phyloP scores from a whole-genome alignment of 1,140 invertebrate genomes.

The Drosophila guanche region DNA sequence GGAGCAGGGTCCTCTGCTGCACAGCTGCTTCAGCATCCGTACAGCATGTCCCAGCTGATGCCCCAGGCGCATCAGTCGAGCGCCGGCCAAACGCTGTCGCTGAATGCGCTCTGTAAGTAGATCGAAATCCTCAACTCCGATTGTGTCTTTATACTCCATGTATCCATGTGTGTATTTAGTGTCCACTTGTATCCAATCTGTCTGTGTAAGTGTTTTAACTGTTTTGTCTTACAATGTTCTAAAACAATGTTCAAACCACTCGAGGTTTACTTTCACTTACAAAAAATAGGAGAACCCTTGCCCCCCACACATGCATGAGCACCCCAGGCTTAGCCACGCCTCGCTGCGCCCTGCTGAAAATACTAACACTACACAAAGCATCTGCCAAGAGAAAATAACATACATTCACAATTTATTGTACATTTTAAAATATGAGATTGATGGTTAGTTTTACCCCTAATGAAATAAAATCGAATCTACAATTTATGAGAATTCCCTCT shows the following conservation, averaged over 20 bases:
- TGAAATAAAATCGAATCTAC: too few relatives aligned
- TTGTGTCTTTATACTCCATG: background rate
- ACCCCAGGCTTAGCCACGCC: slow-evolving; percentile 11
- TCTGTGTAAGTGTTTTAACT: slow-evolving; percentile 33
- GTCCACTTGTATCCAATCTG: slow-evolving; percentile 14
- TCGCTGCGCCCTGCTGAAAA: slow-evolving; percentile 7
- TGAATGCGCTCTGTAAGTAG: slow-evolving; percentile 78
- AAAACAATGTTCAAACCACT: slow-evolving; percentile 23
- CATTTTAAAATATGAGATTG: too few relatives aligned
- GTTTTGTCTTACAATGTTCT: slow-evolving; percentile 31
- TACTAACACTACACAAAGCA: slow-evolving; percentile 38
- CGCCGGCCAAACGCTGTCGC: slow-evolving; percentile 48
- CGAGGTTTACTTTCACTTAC: slow-evolving; percentile 25
- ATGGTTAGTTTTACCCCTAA: too few relatives aligned
- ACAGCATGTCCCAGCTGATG: slow-evolving; percentile 67
- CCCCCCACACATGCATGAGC: slow-evolving; percentile 42
- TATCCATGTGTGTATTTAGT: slow-evolving; percentile 29
- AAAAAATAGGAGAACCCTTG: background rate
- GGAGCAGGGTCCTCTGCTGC: slow-evolving; percentile 27
- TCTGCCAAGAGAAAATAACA: background rate
- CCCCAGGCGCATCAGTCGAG: slow-evolving; percentile 40
- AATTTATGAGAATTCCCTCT: too few relatives aligned
- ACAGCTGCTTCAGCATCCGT: slow-evolving; percentile 41
- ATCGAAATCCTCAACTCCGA: slow-evolving; percentile 3
- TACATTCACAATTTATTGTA: background rate